Base-by-base conservation (phyloP, 2,113 vertebrate genomes). In the Columba janthina region DNA sequence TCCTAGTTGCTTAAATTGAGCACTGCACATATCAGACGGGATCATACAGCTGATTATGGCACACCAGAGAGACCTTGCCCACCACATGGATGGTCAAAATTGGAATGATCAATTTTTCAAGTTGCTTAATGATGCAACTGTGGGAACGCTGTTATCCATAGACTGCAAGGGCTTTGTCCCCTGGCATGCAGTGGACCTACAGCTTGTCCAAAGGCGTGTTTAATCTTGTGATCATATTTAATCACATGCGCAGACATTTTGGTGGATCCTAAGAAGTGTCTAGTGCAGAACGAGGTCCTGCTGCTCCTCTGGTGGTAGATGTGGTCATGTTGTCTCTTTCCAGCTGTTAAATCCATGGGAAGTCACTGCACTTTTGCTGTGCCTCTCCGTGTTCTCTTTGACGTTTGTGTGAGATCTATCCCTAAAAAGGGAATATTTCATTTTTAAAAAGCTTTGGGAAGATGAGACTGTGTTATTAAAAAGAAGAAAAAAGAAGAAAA, bases 321-420 rank as follows among this genome's bases (percentile, higher is more conserved):
- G 25, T 5, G 48, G 9, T 87, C 51, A 44, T 1, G 1, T 74
- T 44, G 31, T 22, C 53, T 56, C 79, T 60, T 51, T 82, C 58
- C 67, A 69, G 36, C 34, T 65, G 34, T 40, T 91, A 11, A 10
- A 44, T 51, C 57, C 13, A 15, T 0, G 3, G 36, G 21, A 87
- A 79, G 46, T 48, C 66, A 44, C 10, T 38, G 25, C 16, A 31
- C 44, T 79, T 64, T 57, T 88, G 29, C 38, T 82, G 38, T 72
- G 32, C 11, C 76, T 56, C 51, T 69, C 46, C 0, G 0, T 64
- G 26, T 15, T 76, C 80, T 92, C 19, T 1, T 1, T 46, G 48
- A 60, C 1, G 1, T 46, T 69, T 85, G 12, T 57, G 71, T 66
- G 26, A 89, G 28, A 40, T 56, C 51, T 81, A 42, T 14, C 32